Base-by-base conservation (phyloP, 2,797 vertebrate genomes). In the Crax fasciolata region DNA sequence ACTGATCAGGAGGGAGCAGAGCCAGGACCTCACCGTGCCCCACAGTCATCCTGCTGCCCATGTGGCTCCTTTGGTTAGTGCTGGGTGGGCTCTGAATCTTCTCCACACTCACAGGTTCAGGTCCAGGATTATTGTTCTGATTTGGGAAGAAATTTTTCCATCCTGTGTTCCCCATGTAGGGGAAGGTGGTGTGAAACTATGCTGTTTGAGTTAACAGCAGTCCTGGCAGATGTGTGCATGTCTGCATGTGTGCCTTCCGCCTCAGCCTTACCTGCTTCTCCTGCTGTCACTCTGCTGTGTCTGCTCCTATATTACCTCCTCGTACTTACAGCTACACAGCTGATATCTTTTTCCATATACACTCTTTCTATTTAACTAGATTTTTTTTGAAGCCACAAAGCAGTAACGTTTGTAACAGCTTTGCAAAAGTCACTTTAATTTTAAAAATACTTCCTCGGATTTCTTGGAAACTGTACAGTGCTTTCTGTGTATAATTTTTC, bases 41-140 rank as follows among this genome's bases (percentile, higher is more conserved):
- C 3, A 21, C 44, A 75, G 38, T 62, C 6, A 27, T 71, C 63
- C 18, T 35, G 17, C 5, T 11, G 43, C 48, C 72, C 66, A 4
- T 2, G 23, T 4, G 9, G 15, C 62, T 83, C 0, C 0, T 85
- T 73, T 28, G 67, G 5, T 35, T 67, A 72, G 54, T 17, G 43
- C 30, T 2, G 4, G 80, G 39, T 30, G 66, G 19, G 49, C 28
- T 67, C 71, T 1, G 1, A 43, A 6, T 43, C 23, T 57, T 6
- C 39, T 59, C 11, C n/a, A 12, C 0, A 0, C 20, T 48, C 25
- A 52, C 17, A 2, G 1, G 1, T 39, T 80, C 39, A 44, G 1
- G 3, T 49, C 19, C 8, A 52, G 30, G 12, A 20, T 89, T 74
- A 17, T 15, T 67, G 65, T 76, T 93, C 39, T 81, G 20, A 48